These are phyloP conservation scores for Drosophila melanica DNA, from an alignment of 1,140 invertebrate genomes.

Conservation along the genomic window DNA sequence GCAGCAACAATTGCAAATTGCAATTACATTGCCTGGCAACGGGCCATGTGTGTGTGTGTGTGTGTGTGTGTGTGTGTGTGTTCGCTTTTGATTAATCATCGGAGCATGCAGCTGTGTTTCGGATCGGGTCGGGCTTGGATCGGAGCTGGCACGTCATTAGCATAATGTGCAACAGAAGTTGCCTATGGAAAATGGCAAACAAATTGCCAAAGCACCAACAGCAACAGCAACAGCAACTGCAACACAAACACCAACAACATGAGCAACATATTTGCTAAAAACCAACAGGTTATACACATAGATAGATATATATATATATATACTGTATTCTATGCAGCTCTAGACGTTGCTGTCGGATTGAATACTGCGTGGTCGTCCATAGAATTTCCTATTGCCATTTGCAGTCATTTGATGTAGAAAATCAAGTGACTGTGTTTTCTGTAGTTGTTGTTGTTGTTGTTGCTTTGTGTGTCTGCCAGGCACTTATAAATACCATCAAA, in stretches of 20 bases:
- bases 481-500: slow-evolving; percentile 31
- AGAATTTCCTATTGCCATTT: slow-evolving; percentile 59
- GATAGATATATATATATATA: neutral
- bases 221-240: slow-evolving; percentile 13
- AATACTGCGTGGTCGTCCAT: slow-evolving; percentile 50
- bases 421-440: slow-evolving; percentile 19
- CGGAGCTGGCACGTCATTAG: slow-evolving; percentile 68
- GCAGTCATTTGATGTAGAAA: slow-evolving; percentile 28
- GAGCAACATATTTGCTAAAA: slow-evolving; percentile 25
- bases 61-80: neutral
- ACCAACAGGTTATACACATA: slow-evolving; percentile 55
- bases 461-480: slow-evolving; percentile 7
- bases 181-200: slow-evolving; percentile 71
- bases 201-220: slow-evolving; percentile 62
- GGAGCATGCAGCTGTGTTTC: slow-evolving; percentile 48
- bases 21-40: slow-evolving; percentile 65
- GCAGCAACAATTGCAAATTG: slow-evolving; percentile 58
- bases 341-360: slow-evolving; percentile 10
- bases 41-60: slow-evolving; percentile 46
- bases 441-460: neutral
- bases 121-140: slow-evolving; percentile 14
- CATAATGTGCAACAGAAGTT: slow-evolving; percentile 79
- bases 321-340: neutral
- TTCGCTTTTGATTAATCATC: slow-evolving; percentile 74
- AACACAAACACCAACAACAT: slow-evolving; percentile 31